phyloP scores from a whole-genome alignment of 2,113 vertebrate genomes.

The Acrocephalus kingi region DNA sequence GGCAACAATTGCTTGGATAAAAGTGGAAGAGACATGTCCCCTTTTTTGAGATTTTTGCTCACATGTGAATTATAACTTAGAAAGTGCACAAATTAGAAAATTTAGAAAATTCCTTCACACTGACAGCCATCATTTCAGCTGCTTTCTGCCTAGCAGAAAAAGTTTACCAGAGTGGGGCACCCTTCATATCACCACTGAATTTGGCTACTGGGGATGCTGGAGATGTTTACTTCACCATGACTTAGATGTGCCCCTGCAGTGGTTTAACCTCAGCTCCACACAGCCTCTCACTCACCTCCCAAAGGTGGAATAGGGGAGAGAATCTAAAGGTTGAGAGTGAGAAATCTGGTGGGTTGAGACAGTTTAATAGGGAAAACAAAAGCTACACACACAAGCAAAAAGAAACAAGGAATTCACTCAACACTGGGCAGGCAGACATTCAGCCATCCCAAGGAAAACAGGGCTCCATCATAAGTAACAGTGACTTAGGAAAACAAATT shows the following conservation, averaged over 20 bases:
- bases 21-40: not conserved
- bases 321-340: not conserved
- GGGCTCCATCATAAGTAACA: not conserved
- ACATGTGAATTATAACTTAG: not conserved
- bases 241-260: not conserved
- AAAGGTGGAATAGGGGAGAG: not conserved
- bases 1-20: not conserved
- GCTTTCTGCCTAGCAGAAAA: not conserved
- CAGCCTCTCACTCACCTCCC: rapidly evolving
- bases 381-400: not conserved
- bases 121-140: not conserved
- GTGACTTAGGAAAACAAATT: not conserved
- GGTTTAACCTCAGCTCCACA: not conserved
- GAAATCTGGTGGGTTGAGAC: not conserved
- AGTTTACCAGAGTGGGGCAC: not conserved
- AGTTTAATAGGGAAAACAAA: not conserved
- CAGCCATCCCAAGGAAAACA: not conserved
- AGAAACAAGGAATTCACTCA: not conserved
- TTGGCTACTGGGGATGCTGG: not conserved
- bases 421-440: not conserved
- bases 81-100: not conserved
- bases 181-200: not conserved
- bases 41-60: not conserved
- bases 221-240: not conserved
- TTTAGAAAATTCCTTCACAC: not conserved